Evolutionary conservation across 2,113 vertebrate genomes (phyloP).

Genomic region (Erythrolamprus reginae): DNA sequence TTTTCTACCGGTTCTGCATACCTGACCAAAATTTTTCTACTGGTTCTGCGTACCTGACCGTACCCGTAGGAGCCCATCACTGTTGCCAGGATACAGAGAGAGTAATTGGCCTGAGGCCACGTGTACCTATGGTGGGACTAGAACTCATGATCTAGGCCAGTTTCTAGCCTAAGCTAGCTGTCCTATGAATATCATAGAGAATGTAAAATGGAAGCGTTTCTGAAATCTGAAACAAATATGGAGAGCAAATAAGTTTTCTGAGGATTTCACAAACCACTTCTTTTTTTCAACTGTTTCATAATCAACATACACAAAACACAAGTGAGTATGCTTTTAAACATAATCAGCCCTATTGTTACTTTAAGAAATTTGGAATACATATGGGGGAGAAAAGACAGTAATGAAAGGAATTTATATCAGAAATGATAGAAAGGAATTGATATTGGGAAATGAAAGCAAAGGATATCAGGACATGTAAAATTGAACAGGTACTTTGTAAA

Average conservation of each 20-base stretch:
- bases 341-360: conserved; percentile 25
- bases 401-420: background rate
- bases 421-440: background rate
- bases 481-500: background rate
- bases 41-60: too few species aligned
- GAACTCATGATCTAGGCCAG: background rate
- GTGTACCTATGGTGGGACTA: background rate
- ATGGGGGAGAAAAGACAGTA: background rate
- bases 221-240: background rate
- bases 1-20: too few species aligned
- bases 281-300: background rate
- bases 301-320: background rate
- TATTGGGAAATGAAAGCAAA: background rate
- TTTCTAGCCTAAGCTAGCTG: background rate
- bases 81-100: background rate
- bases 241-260: background rate
- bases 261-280: background rate
- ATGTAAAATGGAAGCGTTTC: background rate
- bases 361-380: background rate
- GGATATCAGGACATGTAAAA: background rate
- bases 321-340: background rate
- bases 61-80: too few species aligned
- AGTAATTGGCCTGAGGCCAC: background rate
- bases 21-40: too few species aligned
- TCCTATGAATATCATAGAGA: background rate